Evolutionary conservation across 37 sponge, comb jelly and placozoan genomes (phyloP).

Genomic region (Spongilla lacustris): DNA sequence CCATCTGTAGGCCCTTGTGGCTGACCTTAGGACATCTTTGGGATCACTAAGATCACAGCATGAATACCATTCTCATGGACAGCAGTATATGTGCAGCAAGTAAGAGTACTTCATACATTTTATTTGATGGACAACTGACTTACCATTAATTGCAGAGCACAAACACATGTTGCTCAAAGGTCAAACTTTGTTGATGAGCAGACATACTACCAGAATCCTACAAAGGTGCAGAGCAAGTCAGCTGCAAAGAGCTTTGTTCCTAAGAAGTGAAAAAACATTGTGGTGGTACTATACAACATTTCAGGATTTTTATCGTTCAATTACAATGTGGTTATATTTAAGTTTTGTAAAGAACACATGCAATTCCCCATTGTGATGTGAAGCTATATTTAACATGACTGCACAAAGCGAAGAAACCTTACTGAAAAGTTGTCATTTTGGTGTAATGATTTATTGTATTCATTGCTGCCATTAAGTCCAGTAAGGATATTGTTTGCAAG

Average conservation of each 20-base stretch:
- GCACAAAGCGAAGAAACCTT: too few relatives aligned
- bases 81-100: conserved; percentile 54
- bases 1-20: conserved; percentile 33
- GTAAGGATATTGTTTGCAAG: too few relatives aligned
- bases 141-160: not conserved
- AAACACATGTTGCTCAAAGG: not conserved
- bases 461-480: too few relatives aligned
- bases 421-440: too few relatives aligned
- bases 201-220: not conserved
- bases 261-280: too few relatives aligned
- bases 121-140: not conserved
- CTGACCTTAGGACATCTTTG: conserved; percentile 52
- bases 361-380: too few relatives aligned
- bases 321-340: too few relatives aligned
- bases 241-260: not conserved
- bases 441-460: too few relatives aligned
- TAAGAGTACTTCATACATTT: not conserved
- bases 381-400: too few relatives aligned
- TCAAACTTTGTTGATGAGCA: not conserved
- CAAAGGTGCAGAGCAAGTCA: not conserved
- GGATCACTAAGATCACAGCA: conserved; percentile 39
- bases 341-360: too few relatives aligned
- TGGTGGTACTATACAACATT: too few relatives aligned
- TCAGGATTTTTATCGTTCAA: too few relatives aligned
- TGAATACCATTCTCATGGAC: conserved; percentile 39